phyloP scores from a whole-genome alignment of 2,797 vertebrate species.

The Bradypodion ventrale region DNA sequence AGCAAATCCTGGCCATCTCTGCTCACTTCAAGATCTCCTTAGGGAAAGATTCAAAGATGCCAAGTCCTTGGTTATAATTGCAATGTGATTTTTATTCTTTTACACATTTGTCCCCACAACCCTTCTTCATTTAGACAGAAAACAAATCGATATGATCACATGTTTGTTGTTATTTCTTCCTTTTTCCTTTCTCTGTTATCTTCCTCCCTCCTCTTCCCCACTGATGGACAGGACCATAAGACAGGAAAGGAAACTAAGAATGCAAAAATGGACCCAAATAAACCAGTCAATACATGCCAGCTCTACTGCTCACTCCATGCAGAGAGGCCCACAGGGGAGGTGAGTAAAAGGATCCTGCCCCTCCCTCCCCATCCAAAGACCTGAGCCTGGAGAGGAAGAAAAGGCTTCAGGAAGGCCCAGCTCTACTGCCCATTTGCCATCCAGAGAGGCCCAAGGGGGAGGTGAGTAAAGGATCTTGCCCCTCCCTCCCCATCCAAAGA shows the following conservation, averaged over 20 bases:
- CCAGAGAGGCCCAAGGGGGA: too few relatives aligned
- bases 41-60: constrained; percentile 73
- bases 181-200: not conserved
- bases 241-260: not conserved
- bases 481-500: too few relatives aligned
- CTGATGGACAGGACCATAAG: not conserved
- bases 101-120: constrained; percentile 31
- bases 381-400: too few relatives aligned
- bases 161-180: constrained; percentile 37
- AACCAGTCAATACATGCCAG: not conserved
- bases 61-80: constrained; percentile 66
- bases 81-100: constrained; percentile 42
- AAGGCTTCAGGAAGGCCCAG: too few relatives aligned
- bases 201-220: not conserved
- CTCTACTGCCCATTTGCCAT: too few relatives aligned
- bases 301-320: too few relatives aligned
- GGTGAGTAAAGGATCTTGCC: too few relatives aligned
- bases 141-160: constrained; percentile 53
- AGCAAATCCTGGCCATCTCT: constrained; percentile 77
- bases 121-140: constrained; percentile 34
- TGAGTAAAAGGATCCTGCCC: too few relatives aligned
- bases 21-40: constrained; percentile 71
- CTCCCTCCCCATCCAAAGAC: too few relatives aligned
- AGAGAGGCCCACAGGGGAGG: too few relatives aligned
- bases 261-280: not conserved